These are phyloP conservation scores for Mercenaria mercenaria DNA, from an alignment of 1,140 invertebrate genomes.

Conservation along the genomic window DNA sequence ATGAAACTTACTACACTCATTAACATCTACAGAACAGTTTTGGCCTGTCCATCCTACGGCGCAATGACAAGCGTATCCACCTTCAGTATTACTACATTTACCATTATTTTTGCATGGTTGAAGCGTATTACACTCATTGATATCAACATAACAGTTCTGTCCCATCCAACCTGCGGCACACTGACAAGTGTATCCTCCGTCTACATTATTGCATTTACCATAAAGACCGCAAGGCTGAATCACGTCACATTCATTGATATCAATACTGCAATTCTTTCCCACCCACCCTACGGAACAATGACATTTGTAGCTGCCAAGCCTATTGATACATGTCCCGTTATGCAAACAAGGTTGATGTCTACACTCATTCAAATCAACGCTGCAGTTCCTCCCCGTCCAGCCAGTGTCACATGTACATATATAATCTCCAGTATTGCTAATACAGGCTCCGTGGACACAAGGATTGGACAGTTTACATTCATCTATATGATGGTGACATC, in stretches of 20 bases:
- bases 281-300: background rate
- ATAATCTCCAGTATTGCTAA: conserved; percentile 59
- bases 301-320: background rate
- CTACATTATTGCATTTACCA: background rate
- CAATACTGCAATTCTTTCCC: conserved; percentile 13
- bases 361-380: background rate
- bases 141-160: background rate
- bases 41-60: background rate
- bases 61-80: background rate
- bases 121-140: background rate
- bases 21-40: conserved; percentile 2
- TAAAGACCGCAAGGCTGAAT: background rate
- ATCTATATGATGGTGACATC: background rate
- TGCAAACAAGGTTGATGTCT: background rate
- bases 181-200: background rate
- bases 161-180: conserved; percentile 27
- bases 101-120: background rate
- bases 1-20: background rate
- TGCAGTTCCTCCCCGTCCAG: conserved; percentile 46
- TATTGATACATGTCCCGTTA: background rate
- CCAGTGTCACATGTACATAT: conserved; percentile 56
- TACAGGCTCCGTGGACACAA: conserved; percentile 63
- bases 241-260: background rate
- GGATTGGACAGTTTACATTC: conserved; percentile 21
- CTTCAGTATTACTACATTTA: background rate